Evolutionary conservation across 1,140 invertebrate species (phyloP).

Genomic region (Trachymyrmex septentrionalis): DNA sequence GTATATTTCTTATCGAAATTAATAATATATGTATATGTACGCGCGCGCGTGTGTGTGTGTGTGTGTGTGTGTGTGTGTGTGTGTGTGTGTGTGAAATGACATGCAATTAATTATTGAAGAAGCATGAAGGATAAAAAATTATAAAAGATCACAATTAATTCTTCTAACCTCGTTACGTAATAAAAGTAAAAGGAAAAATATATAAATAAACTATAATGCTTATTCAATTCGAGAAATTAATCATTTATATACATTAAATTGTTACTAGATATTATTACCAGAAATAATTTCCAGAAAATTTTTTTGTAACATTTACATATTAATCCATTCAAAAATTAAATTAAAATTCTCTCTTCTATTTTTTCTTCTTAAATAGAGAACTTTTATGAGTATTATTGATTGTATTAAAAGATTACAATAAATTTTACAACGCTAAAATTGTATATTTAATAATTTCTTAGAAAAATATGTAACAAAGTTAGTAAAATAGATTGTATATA

Average conservation of each 20-base stretch:
- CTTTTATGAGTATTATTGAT: not conserved
- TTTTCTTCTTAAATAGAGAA: not conserved
- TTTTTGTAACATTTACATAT: too few species aligned
- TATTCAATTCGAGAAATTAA: not conserved
- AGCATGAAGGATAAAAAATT: not conserved
- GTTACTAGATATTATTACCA: too few species aligned
- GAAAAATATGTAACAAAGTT: not conserved
- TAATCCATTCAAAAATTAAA: too few species aligned
- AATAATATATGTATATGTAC: too few species aligned
- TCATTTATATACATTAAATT: not conserved
- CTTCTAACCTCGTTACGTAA: not conserved
- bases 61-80: too few species aligned
- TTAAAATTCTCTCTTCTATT: not conserved
- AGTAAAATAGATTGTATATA: too few species aligned
- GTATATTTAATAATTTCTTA: too few species aligned
- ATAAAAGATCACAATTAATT: not conserved
- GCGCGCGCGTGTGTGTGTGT: too few species aligned
- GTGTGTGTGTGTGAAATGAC: too few species aligned
- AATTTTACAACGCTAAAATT: too few species aligned
- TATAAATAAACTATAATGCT: not conserved
- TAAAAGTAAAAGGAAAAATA: not conserved
- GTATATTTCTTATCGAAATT: too few species aligned
- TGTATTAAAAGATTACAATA: not conserved
- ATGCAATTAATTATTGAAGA: not conserved
- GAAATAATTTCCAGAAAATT: too few species aligned